phyloP scores from a whole-genome alignment of 1,140 invertebrate species.

The Eupeodes corollae region DNA sequence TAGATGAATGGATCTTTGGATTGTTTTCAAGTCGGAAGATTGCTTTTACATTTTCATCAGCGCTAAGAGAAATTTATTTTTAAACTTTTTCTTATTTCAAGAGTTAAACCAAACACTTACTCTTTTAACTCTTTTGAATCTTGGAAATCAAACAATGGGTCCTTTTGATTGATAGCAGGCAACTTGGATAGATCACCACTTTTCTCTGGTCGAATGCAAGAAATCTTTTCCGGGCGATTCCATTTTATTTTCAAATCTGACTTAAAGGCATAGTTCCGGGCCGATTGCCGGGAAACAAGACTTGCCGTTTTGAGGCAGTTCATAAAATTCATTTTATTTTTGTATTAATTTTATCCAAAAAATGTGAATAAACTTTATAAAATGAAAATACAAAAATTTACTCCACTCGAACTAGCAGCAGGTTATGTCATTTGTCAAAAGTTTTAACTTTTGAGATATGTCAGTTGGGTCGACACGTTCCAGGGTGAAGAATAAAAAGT shows the following conservation, averaged over 20 bases:
- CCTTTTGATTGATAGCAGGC: constrained; percentile 33
- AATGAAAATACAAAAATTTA: neutral
- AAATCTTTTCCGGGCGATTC: constrained; percentile 46
- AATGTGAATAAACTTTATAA: constrained; percentile 1
- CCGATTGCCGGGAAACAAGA: constrained; percentile 16
- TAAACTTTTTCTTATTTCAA: neutral
- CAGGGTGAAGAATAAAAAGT: no score
- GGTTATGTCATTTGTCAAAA: constrained; percentile 1
- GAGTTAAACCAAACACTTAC: constrained; percentile 27
- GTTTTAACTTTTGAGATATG: no score
- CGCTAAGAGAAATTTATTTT: constrained; percentile 31
- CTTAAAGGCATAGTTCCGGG: constrained; percentile 40
- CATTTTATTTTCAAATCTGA: constrained; percentile 53
- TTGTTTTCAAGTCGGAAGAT: constrained; percentile 46
- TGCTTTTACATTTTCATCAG: constrained; percentile 44
- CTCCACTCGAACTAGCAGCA: neutral
- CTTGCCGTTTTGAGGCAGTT: neutral
- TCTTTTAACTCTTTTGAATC: constrained; percentile 43
- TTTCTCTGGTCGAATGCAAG: constrained; percentile 41
- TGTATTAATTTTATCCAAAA: neutral
- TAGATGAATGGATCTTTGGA: constrained; percentile 28
- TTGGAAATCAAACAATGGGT: constrained; percentile 30
- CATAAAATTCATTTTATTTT: neutral
- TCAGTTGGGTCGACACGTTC: no score
- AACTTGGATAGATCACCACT: constrained; percentile 45